Conservation (phyloP, 2,888 invertebrate species). For the Lamellibrachia columna region DNA sequence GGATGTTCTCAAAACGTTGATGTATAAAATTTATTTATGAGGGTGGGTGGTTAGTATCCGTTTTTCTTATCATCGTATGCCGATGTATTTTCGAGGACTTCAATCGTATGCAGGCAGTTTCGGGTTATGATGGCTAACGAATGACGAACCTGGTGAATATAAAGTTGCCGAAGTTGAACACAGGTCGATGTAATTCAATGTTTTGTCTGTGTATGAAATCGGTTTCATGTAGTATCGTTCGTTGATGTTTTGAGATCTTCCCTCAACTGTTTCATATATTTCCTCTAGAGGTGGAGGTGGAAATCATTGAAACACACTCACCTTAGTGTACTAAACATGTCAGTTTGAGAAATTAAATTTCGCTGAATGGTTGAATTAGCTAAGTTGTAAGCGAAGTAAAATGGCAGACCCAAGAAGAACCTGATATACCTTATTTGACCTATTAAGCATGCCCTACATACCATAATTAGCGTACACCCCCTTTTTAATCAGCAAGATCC, state of each 20-base stretch:
- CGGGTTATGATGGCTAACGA: not conserved
- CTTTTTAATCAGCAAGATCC: no score
- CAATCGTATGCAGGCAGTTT: not conserved
- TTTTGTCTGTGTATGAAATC: not conserved
- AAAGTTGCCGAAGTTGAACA: not conserved
- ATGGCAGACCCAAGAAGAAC: not conserved
- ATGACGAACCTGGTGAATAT: not conserved
- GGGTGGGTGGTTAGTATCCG: no score
- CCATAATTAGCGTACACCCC: no score
- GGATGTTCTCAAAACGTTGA: not conserved
- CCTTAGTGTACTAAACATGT: not conserved
- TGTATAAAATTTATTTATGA: not conserved
- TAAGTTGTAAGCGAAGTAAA: not conserved
- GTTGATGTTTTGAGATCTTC: not conserved
- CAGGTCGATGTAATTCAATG: not conserved
- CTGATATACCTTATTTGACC: no score
- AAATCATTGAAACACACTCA: not conserved
- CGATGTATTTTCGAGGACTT: no score
- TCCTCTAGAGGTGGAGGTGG: conserved; percentile 7
- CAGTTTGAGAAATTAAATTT: not conserved
- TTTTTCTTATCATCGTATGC: no score
- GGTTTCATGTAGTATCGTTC: not conserved
- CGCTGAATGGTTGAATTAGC: not conserved
- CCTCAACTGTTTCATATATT: not conserved
- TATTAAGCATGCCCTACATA: no score